Base-by-base conservation (phyloP, 2,797 vertebrate species). In the Takifugu rubripes region DNA sequence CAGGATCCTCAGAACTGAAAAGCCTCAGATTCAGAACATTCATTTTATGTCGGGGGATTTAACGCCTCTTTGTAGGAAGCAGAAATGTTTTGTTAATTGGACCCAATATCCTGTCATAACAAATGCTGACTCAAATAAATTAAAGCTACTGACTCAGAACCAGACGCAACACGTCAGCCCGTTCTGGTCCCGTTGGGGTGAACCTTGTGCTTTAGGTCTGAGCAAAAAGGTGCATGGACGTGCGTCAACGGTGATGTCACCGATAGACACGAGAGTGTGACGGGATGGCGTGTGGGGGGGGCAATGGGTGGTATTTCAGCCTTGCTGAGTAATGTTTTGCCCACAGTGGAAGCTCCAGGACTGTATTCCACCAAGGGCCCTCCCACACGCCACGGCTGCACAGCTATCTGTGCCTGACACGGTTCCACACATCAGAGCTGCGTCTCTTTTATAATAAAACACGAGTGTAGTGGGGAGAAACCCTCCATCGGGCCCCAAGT, bases 281-380 rank as follows among this genome's bases (percentile, higher is more conserved):
- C 51, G 52, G 7, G 27, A 29, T 16, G 49, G 49, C 81, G 82
- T 85, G 61, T 79, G 86, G 85, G 87, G 87, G 36, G 36, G 36
- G 36, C 9, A 3, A 12, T 3, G 33, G 33, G 8, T 33, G 33
- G 33, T 8, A 29, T 29, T 29, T 29, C 21, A 21, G 21, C 21
- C 21, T 21, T 21, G 21, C 21, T 21, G 21, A 21, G 21, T 21
- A 21, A 21, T 21, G 21, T 21, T 21, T 21, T 21, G 21, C 21
- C 21, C 21, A 21, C 21, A 21, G 21, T 21, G 21, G 21, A 21
- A 21, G 69, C 64, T 85, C 68, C 70, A 68, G 61, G 3, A 74
- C 71, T 75, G 68, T 81, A 76, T 29, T 4, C 21, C 21, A 21
- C 21, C 21, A 21, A 1, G 21, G 21, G 21, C 21, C 21, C 21